phyloP scores from a whole-genome alignment of 2,888 invertebrate species.

The Platycheirus albimanus region DNA sequence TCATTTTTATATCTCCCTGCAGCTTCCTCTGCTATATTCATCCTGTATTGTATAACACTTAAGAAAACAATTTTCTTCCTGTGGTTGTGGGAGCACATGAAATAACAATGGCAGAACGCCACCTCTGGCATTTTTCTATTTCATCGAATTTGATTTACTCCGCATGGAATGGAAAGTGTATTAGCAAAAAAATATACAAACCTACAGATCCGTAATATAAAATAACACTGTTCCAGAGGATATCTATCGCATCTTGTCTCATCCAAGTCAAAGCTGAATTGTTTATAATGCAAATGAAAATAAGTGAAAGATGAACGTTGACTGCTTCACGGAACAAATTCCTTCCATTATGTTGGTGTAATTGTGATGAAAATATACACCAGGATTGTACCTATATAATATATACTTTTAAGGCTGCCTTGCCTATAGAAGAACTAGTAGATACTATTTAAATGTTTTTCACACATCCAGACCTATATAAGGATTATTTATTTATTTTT shows the following conservation, averaged over 20 bases:
- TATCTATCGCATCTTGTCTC: conserved; percentile 5
- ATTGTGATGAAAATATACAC: background rate
- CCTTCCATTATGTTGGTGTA: conserved; percentile 16
- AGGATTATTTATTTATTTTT: conserved; percentile 71
- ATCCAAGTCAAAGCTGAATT: conserved; percentile 49
- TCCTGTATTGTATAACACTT: conserved; percentile 68
- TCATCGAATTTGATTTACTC: conserved; percentile 68
- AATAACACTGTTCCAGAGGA: conserved; percentile 30
- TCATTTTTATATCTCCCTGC: conserved; percentile 3
- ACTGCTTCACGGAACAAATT: conserved; percentile 37
- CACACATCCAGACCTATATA: conserved; percentile 54
- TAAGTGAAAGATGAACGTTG: conserved; percentile 33
- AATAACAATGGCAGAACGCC: conserved; percentile 66
- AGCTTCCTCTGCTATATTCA: conserved; percentile 5
- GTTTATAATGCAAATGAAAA: conserved; percentile 72
- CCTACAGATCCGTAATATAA: conserved; percentile 13
- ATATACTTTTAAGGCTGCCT: conserved; percentile 32
- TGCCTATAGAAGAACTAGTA: conserved; percentile 6
- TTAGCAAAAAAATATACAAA: conserved; percentile 27
- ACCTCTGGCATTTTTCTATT: conserved; percentile 70
- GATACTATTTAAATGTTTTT: conserved; percentile 68
- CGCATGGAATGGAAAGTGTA: conserved; percentile 16
- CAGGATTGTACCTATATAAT: background rate
- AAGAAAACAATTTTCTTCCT: conserved; percentile 72
- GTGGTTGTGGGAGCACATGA: conserved; percentile 66